Percentiles rank a stretch among this genome's conserved stretches.
Evolutionary conservation across 2,888 invertebrate species (phyloP).

Genomic region (Patella pellucida): DNA sequence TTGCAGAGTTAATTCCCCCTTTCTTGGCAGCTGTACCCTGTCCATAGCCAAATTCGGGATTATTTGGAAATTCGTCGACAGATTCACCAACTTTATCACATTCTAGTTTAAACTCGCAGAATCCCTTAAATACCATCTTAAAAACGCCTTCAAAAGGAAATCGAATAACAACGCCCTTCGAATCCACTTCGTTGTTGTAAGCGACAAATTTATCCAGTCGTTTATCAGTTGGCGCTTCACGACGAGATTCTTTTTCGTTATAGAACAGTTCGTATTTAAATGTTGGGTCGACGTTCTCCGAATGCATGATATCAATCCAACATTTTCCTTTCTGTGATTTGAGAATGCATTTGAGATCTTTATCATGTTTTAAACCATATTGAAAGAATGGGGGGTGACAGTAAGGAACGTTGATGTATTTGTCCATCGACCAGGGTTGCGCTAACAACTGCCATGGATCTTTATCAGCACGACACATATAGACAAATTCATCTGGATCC

Average conservation of each 20-base stretch:
- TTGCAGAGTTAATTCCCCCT: slow-evolving; percentile 48
- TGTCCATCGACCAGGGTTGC: slow-evolving; percentile 28
- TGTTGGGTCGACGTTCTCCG: slow-evolving; percentile 13
- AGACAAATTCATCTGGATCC: slow-evolving; percentile 39
- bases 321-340: slow-evolving; percentile 12
- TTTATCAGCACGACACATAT: slow-evolving; percentile 39
- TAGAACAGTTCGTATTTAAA: slow-evolving; percentile 25
- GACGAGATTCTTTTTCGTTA: slow-evolving; percentile 23
- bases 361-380: not conserved
- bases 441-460: slow-evolving; percentile 38
- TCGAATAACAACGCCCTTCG: slow-evolving; percentile 30
- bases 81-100: slow-evolving; percentile 42
- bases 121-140: slow-evolving; percentile 33
- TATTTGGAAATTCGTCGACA: slow-evolving; percentile 49
- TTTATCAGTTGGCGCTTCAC: slow-evolving; percentile 9
- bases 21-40: slow-evolving; percentile 39
- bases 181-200: slow-evolving; percentile 2
- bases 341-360: not conserved
- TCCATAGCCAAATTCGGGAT: slow-evolving; percentile 54
- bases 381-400: slow-evolving; percentile 27
- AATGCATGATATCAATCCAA: slow-evolving; percentile 27
- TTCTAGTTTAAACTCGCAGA: slow-evolving; percentile 56
- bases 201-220: slow-evolving; percentile 27
- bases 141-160: slow-evolving; percentile 52
- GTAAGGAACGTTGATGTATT: slow-evolving; percentile 31